Conservation (phyloP, 2,888 invertebrate species). For the Aleiodes leptofemur region DNA sequence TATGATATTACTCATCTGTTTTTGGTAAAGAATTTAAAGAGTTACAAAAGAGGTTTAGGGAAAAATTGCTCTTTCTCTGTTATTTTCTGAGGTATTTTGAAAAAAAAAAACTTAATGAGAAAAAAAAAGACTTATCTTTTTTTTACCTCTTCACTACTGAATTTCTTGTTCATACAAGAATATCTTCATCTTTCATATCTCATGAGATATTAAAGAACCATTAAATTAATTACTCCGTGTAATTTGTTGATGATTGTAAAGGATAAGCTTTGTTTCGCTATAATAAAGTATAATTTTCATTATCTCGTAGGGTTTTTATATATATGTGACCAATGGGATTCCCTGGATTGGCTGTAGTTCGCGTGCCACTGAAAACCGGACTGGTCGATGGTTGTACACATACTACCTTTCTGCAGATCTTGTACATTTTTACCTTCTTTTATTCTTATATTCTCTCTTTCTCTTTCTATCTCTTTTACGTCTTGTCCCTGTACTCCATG, state of each 20-base stretch:
- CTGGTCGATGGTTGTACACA: conserved; percentile 37
- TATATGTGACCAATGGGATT: conserved; percentile 19
- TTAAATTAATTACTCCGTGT: conserved; percentile 27
- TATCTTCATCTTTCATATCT: too few relatives aligned
- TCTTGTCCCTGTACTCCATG: conserved; percentile 16
- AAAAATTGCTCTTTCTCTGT: too few relatives aligned
- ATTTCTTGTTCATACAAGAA: too few relatives aligned
- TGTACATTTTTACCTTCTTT: conserved; percentile 10
- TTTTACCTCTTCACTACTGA: too few relatives aligned
- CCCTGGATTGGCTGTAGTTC: conserved; percentile 31
- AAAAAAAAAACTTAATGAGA: too few relatives aligned
- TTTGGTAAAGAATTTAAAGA: too few relatives aligned
- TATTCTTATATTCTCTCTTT: conserved; percentile 20
- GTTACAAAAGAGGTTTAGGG: too few relatives aligned
- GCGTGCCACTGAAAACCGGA: conserved; percentile 38
- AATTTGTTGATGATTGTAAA: conserved; percentile 10
- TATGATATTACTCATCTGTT: too few relatives aligned
- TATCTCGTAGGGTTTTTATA: not conserved
- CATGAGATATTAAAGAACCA: not conserved
- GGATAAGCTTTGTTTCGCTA: conserved; percentile 13
- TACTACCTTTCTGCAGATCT: conserved; percentile 13
- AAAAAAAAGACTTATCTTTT: too few relatives aligned
- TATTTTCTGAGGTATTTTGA: too few relatives aligned
- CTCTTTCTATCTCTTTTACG: conserved; percentile 34
- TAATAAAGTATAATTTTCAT: conserved; percentile 28